Base-by-base conservation (phyloP, 2,113 vertebrate species). In the Mus pahari region DNA sequence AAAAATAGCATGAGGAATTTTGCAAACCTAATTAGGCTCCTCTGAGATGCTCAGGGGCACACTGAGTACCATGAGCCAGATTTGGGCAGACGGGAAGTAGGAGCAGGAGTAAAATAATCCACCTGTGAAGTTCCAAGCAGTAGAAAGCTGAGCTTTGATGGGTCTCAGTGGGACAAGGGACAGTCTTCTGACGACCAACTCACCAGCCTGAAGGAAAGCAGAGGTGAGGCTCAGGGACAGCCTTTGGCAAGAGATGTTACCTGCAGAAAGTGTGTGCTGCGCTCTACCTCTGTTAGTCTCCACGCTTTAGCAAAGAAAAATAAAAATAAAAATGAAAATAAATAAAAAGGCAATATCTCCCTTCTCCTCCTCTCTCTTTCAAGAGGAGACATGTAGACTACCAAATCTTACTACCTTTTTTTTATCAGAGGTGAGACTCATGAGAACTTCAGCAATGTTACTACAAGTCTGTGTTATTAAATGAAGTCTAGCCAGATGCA, bases 1-100 rank as follows among this genome's bases (percentile, higher is more conserved):
- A 83, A 97, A 96, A 97, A 92, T 62, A 96, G 87, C 53, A 82
- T n/a, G 68, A 94, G 36, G 71, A 55, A 95, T 86, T 97, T 86
- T 89, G 71, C 77, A 96, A 89, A 81, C 66, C 82, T 89, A 93
- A 92, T 94, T 93, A 73, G 64, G 87, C 55, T 60, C 86, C 74
- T 84, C 90, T 45, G 84, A 89, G 71, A 77, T 55, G 26, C 84
- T 89, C 50, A 48, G n/a, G 73, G 53, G 77, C 20, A 11, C 86
- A 33, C 0, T 13, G 48, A 90, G 13, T 19, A 82, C 26, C 71
- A 36, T 62, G 60, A 73, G 31, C 75, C 42, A 33, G 36, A n/a
- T 20, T 68, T 24, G 68, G 75, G 58, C 71, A 48, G 42, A 60
- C 13, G n/a, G 53, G 33, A 92, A 82, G 22, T 50, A 16, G n/a